phyloP scores from a whole-genome alignment of 2,888 invertebrate species.

The Epirrhoe tristata region DNA sequence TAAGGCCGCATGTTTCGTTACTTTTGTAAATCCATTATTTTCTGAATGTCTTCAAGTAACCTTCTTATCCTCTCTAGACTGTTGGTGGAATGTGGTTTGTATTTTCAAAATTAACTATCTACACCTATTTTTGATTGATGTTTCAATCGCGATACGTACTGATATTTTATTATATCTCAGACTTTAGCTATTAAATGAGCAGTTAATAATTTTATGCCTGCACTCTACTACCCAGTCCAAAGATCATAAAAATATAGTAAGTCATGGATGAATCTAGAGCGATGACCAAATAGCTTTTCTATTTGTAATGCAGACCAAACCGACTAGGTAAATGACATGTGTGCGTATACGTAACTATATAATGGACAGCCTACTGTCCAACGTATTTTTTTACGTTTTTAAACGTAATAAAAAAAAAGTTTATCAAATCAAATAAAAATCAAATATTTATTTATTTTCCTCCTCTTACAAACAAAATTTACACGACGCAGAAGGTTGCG shows the following conservation, averaged over 20 bases:
- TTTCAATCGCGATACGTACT: conserved; percentile 20
- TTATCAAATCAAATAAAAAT: too few relatives aligned
- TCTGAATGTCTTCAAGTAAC: too few relatives aligned
- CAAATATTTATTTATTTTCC: too few relatives aligned
- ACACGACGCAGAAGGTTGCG: too few relatives aligned
- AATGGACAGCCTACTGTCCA: too few relatives aligned
- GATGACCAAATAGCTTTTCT: conserved; percentile 48
- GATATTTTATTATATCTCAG: conserved; percentile 21
- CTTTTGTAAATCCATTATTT: too few relatives aligned
- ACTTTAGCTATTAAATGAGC: conserved; percentile 34
- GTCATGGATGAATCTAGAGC: conserved; percentile 57
- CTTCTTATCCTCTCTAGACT: not conserved
- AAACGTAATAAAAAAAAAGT: too few relatives aligned
- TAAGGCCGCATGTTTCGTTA: too few relatives aligned
- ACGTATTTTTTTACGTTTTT: too few relatives aligned
- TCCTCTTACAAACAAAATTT: too few relatives aligned
- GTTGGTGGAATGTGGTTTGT: not conserved
- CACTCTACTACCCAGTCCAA: conserved; percentile 43
- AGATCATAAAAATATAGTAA: conserved; percentile 57
- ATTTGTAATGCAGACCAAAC: conserved; percentile 45
- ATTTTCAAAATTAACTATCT: not conserved
- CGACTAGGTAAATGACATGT: conserved; percentile 36
- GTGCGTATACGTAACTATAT: too few relatives aligned
- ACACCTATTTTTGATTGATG: conserved; percentile 21
- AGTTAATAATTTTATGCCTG: conserved; percentile 47